Conservation (phyloP, 2,113 vertebrate genomes). For the Vulpes ferrilata region DNA sequence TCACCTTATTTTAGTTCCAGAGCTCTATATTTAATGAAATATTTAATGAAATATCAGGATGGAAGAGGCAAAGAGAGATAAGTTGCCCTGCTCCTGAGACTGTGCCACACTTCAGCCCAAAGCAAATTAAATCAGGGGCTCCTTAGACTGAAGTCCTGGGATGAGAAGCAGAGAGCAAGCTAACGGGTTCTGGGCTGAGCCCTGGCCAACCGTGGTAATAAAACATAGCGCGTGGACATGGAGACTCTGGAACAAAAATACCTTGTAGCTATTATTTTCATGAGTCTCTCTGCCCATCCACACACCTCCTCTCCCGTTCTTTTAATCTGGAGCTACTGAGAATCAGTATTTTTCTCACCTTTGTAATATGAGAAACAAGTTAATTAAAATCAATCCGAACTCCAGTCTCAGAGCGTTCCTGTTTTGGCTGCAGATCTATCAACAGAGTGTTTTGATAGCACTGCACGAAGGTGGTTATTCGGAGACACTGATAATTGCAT, state of each 20-base stretch:
- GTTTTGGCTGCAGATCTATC: constrained; percentile 58
- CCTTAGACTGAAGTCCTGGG: background rate
- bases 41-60: background rate
- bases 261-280: constrained; percentile 61
- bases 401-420: background rate
- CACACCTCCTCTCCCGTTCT: background rate
- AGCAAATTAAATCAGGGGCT: constrained; percentile 47
- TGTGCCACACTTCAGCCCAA: background rate
- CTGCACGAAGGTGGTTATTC: background rate
- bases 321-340: constrained; percentile 61
- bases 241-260: background rate
- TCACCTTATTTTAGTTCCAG: background rate
- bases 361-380: constrained; percentile 81
- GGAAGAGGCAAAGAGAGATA: background rate
- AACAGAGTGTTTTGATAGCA: constrained; percentile 60
- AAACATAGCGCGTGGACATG: background rate
- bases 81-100: background rate
- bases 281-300: constrained; percentile 50
- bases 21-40: constrained; percentile 41
- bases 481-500: constrained; percentile 70
- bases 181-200: background rate
- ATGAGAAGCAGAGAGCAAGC: background rate
- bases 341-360: constrained; percentile 72
- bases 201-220: background rate
- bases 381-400: constrained; percentile 80